Percentiles rank a stretch among this genome's conserved stretches.
Evolutionary conservation across 2,113 vertebrate genomes (phyloP).

Genomic region (Podarcis cretensis): DNA sequence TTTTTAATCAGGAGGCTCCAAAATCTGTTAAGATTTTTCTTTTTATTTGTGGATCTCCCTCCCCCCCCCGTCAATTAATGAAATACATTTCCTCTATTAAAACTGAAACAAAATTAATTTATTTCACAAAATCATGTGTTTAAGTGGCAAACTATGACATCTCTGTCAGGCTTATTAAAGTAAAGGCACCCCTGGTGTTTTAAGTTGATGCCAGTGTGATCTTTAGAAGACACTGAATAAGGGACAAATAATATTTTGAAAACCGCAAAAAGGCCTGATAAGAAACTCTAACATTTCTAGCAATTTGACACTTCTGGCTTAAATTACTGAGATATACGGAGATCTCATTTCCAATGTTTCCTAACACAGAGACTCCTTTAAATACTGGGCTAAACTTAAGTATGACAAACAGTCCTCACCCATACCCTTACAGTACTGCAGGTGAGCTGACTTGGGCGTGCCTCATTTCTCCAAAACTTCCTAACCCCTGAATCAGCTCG

Average conservation of each 20-base stretch:
- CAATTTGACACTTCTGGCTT: not conserved
- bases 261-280: not conserved
- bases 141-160: too few relatives aligned
- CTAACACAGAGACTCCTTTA: not conserved
- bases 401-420: not conserved
- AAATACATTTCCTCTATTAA: not conserved
- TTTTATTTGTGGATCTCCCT: slow-evolving; percentile 7
- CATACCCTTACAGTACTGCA: not conserved
- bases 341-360: not conserved
- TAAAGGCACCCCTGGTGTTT: not conserved
- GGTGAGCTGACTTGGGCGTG: slow-evolving; percentile 19
- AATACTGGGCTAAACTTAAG: not conserved
- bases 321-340: not conserved
- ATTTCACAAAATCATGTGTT: not conserved
- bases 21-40: slow-evolving; percentile 30
- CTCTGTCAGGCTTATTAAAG: not conserved
- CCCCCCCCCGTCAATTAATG: slow-evolving; percentile 10
- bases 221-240: not conserved
- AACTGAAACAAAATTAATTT: not conserved
- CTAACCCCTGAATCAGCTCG: slow-evolving; percentile 36
- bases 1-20: slow-evolving; percentile 17
- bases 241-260: not conserved
- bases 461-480: slow-evolving; percentile 12
- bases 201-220: not conserved
- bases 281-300: not conserved